Evolutionary conservation across 2,797 vertebrate genomes (phyloP).

Genomic region (Perodicticus potto): DNA sequence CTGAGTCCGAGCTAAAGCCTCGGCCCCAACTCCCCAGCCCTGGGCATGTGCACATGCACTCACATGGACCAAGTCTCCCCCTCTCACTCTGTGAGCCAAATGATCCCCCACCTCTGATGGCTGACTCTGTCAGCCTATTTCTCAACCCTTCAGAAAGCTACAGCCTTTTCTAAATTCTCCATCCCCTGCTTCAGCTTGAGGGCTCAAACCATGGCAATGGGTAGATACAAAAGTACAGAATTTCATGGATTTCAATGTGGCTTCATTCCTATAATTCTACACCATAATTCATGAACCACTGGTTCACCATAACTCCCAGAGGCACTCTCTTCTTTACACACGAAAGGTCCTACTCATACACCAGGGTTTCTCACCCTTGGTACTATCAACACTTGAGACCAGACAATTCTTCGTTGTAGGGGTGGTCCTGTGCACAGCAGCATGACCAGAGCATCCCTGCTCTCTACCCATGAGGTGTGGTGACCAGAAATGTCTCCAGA

Average conservation of each 20-base stretch:
- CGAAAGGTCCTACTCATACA: background rate
- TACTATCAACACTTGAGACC: no score
- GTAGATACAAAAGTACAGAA: background rate
- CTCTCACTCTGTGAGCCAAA: background rate
- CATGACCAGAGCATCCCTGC: background rate
- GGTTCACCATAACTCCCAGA: background rate
- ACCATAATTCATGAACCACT: background rate
- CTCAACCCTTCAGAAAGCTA: background rate
- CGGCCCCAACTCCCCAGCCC: background rate
- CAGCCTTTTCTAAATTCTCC: background rate
- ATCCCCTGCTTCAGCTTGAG: background rate
- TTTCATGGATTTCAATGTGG: background rate
- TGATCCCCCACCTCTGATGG: background rate
- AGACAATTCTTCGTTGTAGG: background rate
- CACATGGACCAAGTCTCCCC: background rate
- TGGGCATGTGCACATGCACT: fast-evolving
- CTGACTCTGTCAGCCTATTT: background rate
- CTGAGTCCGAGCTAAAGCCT: background rate
- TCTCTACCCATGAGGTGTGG: background rate
- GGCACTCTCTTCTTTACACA: background rate
- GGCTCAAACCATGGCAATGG: background rate
- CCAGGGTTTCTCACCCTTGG: background rate
- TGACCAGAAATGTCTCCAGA: background rate
- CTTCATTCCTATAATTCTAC: background rate
- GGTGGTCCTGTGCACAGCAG: no score